Conservation (phyloP, 2,888 invertebrate species). For the Geotrupes spiniger region DNA sequence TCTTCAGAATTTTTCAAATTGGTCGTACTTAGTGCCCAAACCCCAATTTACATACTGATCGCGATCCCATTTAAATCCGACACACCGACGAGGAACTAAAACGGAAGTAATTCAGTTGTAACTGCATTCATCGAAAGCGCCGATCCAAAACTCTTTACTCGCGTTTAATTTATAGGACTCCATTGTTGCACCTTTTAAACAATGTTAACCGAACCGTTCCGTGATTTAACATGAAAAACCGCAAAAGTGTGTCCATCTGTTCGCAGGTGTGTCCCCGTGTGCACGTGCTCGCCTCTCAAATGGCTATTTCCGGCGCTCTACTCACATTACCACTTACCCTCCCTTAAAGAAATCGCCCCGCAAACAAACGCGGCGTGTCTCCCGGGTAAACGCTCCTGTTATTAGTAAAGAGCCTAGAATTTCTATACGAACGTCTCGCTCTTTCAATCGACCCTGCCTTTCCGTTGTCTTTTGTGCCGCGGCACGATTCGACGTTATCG, state of each 20-base stretch:
- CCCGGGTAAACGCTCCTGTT: conserved; percentile 3
- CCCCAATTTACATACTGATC: no score
- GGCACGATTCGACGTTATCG: no score
- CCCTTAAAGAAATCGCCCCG: conserved; percentile 6
- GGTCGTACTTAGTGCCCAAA: no score
- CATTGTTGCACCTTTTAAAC: no score
- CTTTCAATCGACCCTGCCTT: conserved; percentile 4
- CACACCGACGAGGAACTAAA: no score
- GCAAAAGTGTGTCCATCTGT: conserved; percentile 22
- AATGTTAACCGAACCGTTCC: not conserved
- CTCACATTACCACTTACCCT: conserved; percentile 11
- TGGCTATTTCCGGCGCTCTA: conserved; percentile 27
- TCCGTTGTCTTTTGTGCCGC: conserved; percentile 17
- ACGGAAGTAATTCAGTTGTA: no score
- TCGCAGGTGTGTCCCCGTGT: conserved; percentile 20
- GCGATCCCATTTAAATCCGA: no score
- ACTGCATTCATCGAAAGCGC: no score
- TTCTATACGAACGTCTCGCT: not conserved
- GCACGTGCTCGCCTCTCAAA: conserved; percentile 29
- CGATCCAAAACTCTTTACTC: no score
- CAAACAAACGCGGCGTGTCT: conserved; percentile 5
- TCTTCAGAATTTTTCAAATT: no score
- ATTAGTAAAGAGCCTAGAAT: not conserved
- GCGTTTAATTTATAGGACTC: no score
- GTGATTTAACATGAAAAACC: conserved; percentile 16